Base-by-base conservation (phyloP, 2,113 vertebrate genomes). In the Lota lota region DNA sequence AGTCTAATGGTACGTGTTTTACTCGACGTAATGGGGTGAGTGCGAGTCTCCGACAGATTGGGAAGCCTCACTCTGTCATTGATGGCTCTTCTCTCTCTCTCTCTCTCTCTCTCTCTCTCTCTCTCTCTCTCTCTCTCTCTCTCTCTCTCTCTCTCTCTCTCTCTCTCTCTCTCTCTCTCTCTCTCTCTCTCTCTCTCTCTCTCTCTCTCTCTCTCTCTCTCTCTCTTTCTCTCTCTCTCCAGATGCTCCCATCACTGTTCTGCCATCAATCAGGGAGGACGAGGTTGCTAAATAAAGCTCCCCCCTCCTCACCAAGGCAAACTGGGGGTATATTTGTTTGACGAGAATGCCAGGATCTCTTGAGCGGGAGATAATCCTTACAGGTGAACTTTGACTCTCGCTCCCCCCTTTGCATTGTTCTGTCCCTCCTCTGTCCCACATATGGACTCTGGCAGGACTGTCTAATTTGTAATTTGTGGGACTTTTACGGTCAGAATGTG, bases 311-410 rank as follows among this genome's bases (percentile, higher is more conserved):
- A 47, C 22, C 15, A 53, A 5, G 53, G 72, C 40, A 63, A 62
- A 70, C 14, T 0, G 19, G 17, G 5, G 28, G 19, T 53, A 36
- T 28, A 47, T 63, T 57, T 65, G 57, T 58, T 20, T 40, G 61
- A 22, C 47, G 74, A 72, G 63, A 79, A 84, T 85, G 53, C 64
- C 15, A 65, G 60, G 56, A 73, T 71, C 67, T 78, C 50, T 69
- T 33, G 54, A 2, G 24, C 15, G 61, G 70, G 67, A 78, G 74
- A 82, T 79, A 70, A 77, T 74, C 77, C 68, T 66, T 40, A 58
- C 63, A 70, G 64, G 62, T 79, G 22, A 75, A 68, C 79, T 83
- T 71, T 82, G 77, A 80, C 57, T 68, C 61, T 50, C 2, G 12
- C 54, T 22, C 68, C 73, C 58, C 56, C 61, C 58, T 53, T 36